Evolutionary conservation across 1,140 invertebrate species (phyloP).

Genomic region (Drosophila neocordata): DNA sequence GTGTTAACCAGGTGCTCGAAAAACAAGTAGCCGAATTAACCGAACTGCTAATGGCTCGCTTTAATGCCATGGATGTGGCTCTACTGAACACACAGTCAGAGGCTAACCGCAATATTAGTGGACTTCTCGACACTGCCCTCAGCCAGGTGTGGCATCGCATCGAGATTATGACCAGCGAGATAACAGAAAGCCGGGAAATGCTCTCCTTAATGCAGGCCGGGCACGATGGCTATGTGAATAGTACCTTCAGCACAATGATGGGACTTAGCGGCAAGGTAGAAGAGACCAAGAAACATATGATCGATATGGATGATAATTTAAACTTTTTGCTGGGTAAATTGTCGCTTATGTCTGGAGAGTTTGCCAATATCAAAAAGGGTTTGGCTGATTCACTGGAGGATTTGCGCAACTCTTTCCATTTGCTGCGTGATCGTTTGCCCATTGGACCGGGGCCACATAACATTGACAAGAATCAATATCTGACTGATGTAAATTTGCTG

Average conservation of each 20-base stretch:
- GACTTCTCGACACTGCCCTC: conserved; percentile 91
- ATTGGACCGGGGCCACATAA: conserved; percentile 50
- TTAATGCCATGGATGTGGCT: conserved; percentile 87
- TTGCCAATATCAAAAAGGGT: conserved; percentile 91
- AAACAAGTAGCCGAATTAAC: conserved; percentile 87
- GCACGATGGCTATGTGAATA: conserved; percentile 91
- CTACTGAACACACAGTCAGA: conserved; percentile 90
- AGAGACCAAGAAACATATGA: conserved; percentile 90
- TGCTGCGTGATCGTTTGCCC: conserved; percentile 86
- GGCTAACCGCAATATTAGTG: conserved; percentile 89
- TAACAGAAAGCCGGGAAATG: conserved; percentile 89
- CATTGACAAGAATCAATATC: conserved; percentile 63
- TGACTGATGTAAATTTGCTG: conserved; percentile 60
- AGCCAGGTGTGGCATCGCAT: conserved; percentile 94
- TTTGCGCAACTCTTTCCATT: conserved; percentile 87
- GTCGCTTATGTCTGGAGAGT: conserved; percentile 92
- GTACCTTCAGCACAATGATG: conserved; percentile 91
- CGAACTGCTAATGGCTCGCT: conserved; percentile 86
- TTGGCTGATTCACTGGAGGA: conserved; percentile 89
- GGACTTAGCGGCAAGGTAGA: conserved; percentile 91
- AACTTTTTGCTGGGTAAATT: conserved; percentile 92
- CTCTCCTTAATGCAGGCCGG: conserved; percentile 90
- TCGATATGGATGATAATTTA: conserved; percentile 92
- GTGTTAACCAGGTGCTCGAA: conserved; percentile 89
- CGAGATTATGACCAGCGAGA: conserved; percentile 93